Evolutionary conservation across 2,113 vertebrate genomes (phyloP), one percentile per base, ranked within the genome.

Genomic region (Phalacrocorax aristotelis): DNA sequence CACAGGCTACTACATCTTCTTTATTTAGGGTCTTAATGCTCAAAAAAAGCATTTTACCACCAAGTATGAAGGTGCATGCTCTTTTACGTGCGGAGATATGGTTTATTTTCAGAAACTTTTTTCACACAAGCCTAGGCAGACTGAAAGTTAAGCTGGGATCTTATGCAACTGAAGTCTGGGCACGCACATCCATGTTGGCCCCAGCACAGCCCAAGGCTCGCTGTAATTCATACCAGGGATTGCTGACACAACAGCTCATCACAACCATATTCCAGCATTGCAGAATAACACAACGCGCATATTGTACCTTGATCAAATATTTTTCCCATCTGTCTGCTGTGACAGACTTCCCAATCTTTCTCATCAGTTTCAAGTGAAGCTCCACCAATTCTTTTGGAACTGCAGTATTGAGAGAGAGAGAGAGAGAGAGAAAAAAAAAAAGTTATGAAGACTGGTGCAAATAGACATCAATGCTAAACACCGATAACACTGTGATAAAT

Each of bases 311-410:
- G 83, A 99, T 98, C 93, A 99, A 98, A 97, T 99, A 99, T 97
- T 99, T 99, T 97, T 99, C 99, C 99, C 99, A 99, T 98, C 99
- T 99, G 87, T 99, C 99, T 68, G 99, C 98, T 4, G 99, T 98
- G 92, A 99, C 99, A 40, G 99, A 99, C 97, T 99, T 99, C 36
- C 99, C 99, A 94, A 99, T 98, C 97, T 99, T 99, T 94, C 99
- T 98, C 98, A 99, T 99, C 94, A 99, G 98, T 98, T 99, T 99
- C 97, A 99, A 98, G 70, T 99, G 99, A 87, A 99, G 99, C 92
- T 99, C 99, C 96, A 99, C 98, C 82, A 99, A 98, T 71, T 99
- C 99, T 97, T 99, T 99, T n/a, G 99, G 98, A 97, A 99, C 99
- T 99, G 97, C 75, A 97, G 78, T 6, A 64, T 91, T 25, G 78